Conservation (phyloP, 2,113 vertebrate genomes). For the Thalassoma bifasciatum region DNA sequence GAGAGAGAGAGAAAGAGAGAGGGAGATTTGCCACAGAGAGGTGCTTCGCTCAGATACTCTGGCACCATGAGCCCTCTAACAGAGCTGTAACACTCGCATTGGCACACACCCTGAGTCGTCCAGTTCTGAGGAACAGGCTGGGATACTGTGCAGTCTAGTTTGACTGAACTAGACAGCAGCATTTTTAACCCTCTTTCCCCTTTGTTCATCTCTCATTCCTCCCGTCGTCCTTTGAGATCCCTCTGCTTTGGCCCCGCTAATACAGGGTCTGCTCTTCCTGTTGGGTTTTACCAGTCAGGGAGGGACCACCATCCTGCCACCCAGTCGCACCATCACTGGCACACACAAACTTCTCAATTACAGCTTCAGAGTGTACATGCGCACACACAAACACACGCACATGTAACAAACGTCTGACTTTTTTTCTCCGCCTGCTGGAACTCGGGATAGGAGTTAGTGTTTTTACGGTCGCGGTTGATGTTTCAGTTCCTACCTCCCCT, state of each 20-base stretch:
- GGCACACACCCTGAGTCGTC: constrained; percentile 44
- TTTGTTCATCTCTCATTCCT: constrained; percentile 22
- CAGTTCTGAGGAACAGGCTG: constrained; percentile 46
- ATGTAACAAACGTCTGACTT: constrained; percentile 38
- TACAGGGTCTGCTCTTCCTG: constrained; percentile 78
- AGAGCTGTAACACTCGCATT: constrained; percentile 33
- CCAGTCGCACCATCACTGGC: constrained; percentile 68
- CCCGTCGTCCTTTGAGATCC: constrained; percentile 58
- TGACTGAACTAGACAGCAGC: constrained; percentile 38
- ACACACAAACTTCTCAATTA: constrained; percentile 69
- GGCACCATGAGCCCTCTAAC: constrained; percentile 38
- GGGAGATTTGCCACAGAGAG: constrained; percentile 71
- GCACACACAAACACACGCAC: constrained; percentile 32
- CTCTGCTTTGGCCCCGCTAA: constrained; percentile 79
- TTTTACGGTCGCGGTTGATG: constrained; percentile 53
- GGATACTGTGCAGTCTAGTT: constrained; percentile 49
- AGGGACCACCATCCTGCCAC: constrained; percentile 72
- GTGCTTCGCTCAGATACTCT: constrained; percentile 65
- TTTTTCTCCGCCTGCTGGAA: constrained; percentile 15
- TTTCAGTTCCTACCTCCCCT: constrained; percentile 59
- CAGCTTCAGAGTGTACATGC: constrained; percentile 51
- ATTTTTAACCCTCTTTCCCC: constrained; percentile 30
- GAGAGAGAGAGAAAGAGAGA: constrained; percentile 49
- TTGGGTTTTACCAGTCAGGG: constrained; percentile 78
- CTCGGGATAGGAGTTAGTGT: constrained; percentile 33